These are phyloP conservation scores for Pseudochaenichthys georgianus DNA, from an alignment of 2,797 vertebrate genomes.

Conservation along the genomic window DNA sequence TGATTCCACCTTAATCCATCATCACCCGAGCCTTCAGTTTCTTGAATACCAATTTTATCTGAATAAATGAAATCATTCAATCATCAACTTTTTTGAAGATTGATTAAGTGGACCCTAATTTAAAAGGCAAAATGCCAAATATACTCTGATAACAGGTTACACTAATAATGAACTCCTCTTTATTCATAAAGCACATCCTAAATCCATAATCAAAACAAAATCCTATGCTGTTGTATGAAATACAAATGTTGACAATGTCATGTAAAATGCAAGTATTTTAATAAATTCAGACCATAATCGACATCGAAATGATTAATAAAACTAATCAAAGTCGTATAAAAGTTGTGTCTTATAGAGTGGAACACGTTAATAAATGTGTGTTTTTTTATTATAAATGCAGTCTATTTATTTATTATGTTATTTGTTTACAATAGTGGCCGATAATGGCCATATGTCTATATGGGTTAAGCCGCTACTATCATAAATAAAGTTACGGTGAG, in stretches of 20 bases:
- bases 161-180: not conserved
- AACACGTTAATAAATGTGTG: not conserved
- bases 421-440: slow-evolving; percentile 56
- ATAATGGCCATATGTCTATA: slow-evolving; percentile 9
- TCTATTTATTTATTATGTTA: not conserved
- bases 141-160: not conserved
- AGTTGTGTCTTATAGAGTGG: not conserved
- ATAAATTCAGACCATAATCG: not conserved
- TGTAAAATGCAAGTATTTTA: not conserved
- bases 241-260: no score
- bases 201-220: not conserved
- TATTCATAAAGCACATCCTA: not conserved
- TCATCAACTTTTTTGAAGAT: not conserved
- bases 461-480: slow-evolving; percentile 18
- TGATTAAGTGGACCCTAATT: not conserved
- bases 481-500: slow-evolving; percentile 66
- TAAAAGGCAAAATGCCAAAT: not conserved
- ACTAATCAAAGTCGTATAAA: slow-evolving; percentile 17
- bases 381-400: not conserved
- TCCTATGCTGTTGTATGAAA: not conserved
- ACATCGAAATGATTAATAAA: not conserved
- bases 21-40: not conserved
- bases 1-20: no score
- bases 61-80: not conserved
- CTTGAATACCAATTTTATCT: not conserved